A percentile compares a stretch with the other conserved stretches of the same genome.
Conservation (phyloP, 1,140 invertebrate species). For the Eubasilissa regina region DNA sequence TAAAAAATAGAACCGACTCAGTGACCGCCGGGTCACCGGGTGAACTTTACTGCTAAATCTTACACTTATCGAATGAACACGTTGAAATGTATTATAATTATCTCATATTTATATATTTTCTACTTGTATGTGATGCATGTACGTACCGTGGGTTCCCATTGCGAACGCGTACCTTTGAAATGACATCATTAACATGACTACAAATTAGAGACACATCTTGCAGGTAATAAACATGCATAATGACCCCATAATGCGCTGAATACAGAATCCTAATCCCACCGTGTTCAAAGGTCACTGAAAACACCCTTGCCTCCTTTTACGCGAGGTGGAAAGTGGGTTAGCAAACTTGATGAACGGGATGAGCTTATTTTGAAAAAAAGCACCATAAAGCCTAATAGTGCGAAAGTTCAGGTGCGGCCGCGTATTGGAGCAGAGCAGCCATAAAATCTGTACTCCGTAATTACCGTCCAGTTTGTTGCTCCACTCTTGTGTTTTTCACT, state of each 20-base stretch:
- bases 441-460: conserved; percentile 25
- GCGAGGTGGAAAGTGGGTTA: conserved; percentile 26
- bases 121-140: background rate
- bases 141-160: background rate
- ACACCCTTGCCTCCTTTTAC: background rate
- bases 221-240: background rate
- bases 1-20: no score
- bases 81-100: no score
- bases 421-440: conserved; percentile 13
- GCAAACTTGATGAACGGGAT: conserved; percentile 17
- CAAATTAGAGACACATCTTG: background rate
- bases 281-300: conserved; percentile 34
- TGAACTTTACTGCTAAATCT: no score
- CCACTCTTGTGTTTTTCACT: background rate
- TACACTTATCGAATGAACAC: no score
- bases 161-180: background rate
- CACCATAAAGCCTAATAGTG: conserved; percentile 10
- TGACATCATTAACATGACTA: background rate
- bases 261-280: background rate
- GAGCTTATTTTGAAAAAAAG: conserved; percentile 5
- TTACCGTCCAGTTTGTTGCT: conserved; percentile 15
- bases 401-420: background rate
- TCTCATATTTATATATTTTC: no score
- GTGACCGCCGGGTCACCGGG: no score
- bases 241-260: background rate